Conservation (phyloP, 2,797 vertebrate species). For the Pangasius larnaudii region DNA sequence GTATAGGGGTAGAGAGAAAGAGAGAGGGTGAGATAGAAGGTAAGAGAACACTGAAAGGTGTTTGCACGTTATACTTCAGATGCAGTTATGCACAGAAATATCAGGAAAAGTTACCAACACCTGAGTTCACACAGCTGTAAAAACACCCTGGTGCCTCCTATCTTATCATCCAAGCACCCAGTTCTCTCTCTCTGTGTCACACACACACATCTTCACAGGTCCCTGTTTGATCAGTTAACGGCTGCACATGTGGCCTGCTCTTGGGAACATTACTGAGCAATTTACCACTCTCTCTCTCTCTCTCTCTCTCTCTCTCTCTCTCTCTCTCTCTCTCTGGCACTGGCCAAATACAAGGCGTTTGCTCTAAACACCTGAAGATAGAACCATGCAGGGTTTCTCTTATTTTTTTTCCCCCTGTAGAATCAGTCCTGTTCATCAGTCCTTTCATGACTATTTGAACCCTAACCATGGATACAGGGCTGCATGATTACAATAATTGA, state of each 20-base stretch:
- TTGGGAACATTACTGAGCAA: constrained; percentile 21
- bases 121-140: constrained; percentile 44
- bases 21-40: background rate
- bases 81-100: constrained; percentile 3
- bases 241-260: constrained; percentile 26
- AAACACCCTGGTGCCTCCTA: constrained; percentile 28
- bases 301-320: background rate
- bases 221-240: constrained; percentile 42
- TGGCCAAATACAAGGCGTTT: background rate
- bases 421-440: constrained; percentile 1
- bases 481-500: background rate
- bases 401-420: background rate
- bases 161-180: constrained; percentile 34
- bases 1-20: constrained; percentile 27
- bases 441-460: background rate
- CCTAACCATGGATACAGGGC: background rate
- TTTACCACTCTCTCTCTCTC: background rate
- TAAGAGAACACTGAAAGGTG: background rate
- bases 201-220: background rate
- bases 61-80: background rate
- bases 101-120: constrained; percentile 1
- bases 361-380: background rate
- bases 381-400: background rate
- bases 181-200: background rate
- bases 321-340: background rate